phyloP scores from a whole-genome alignment of 2,888 invertebrate species.

The Baronia brevicornis region DNA sequence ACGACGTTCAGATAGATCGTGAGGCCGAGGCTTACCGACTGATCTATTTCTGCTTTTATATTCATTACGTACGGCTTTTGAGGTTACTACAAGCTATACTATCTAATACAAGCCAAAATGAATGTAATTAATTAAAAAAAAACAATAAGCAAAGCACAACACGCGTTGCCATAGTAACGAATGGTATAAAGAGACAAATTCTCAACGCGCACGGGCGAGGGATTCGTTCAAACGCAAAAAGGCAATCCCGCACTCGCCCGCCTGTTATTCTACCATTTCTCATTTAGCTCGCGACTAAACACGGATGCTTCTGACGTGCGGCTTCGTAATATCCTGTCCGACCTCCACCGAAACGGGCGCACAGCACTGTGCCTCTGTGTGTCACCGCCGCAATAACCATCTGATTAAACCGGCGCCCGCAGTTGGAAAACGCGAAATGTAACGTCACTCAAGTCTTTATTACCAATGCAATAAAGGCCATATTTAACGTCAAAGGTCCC shows the following conservation, averaged over 20 bases:
- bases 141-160: slow-evolving; percentile 3
- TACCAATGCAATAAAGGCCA: slow-evolving; percentile 65
- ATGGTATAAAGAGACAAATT: slow-evolving; percentile 7
- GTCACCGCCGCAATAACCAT: slow-evolving; percentile 25
- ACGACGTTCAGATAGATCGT: too few relatives aligned
- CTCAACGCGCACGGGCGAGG: slow-evolving; percentile 6
- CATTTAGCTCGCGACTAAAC: slow-evolving; percentile 54
- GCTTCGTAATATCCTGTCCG: slow-evolving; percentile 70
- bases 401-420: slow-evolving; percentile 21
- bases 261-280: slow-evolving; percentile 53
- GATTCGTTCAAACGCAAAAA: slow-evolving; percentile 14
- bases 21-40: too few relatives aligned
- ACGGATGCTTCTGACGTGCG: slow-evolving; percentile 59
- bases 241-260: slow-evolving; percentile 10
- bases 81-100: too few relatives aligned
- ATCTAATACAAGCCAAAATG: too few relatives aligned
- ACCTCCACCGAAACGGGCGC: slow-evolving; percentile 41
- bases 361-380: slow-evolving; percentile 30
- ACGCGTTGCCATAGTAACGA: too few relatives aligned
- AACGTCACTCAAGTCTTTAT: slow-evolving; percentile 54
- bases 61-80: too few relatives aligned
- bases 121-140: slow-evolving; percentile 5
- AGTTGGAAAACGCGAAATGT: slow-evolving; percentile 19
- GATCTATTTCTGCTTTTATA: too few relatives aligned
- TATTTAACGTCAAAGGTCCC: slow-evolving; percentile 53